A percentile compares a stretch with the other conserved stretches of the same genome.
Conservation (phyloP, 1,140 invertebrate species). For the Mycetomoellerius zeteki region DNA sequence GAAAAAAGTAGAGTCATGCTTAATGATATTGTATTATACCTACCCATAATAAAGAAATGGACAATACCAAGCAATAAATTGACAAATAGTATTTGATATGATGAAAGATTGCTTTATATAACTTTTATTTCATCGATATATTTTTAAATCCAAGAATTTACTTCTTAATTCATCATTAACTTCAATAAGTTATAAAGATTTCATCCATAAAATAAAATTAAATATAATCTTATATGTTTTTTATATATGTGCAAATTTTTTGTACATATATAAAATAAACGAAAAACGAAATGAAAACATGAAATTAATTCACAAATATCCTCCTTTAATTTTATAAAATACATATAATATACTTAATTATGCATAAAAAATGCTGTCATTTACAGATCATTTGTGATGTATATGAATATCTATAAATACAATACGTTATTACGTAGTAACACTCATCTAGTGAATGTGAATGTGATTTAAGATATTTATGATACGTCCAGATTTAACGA, state of each 20-base stretch:
- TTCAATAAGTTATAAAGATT: neutral
- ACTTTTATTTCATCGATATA: constrained; percentile 17
- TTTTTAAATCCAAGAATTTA: neutral
- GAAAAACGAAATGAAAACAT: too few relatives aligned
- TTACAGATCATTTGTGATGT: neutral
- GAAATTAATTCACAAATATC: neutral
- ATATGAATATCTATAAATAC: neutral
- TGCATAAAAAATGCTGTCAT: neutral
- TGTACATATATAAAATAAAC: too few relatives aligned
- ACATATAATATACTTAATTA: neutral
- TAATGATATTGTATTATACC: neutral
- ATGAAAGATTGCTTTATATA: neutral
- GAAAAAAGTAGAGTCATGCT: neutral
- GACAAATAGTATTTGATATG: neutral
- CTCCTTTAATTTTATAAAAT: neutral
- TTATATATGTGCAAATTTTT: too few relatives aligned
- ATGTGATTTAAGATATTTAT: constrained; percentile 34
- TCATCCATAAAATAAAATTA: neutral
- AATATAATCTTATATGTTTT: too few relatives aligned
- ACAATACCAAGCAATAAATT: constrained; percentile 16
- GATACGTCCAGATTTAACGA: constrained; percentile 38
- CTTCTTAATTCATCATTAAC: neutral
- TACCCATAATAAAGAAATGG: constrained; percentile 5
- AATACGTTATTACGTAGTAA: constrained; percentile 1
- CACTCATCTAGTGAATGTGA: constrained; percentile 34